Evolutionary conservation across 2,888 invertebrate species (phyloP), one percentile per base, ranked within the genome.

Genomic region (Drosophila gaucha): DNA sequence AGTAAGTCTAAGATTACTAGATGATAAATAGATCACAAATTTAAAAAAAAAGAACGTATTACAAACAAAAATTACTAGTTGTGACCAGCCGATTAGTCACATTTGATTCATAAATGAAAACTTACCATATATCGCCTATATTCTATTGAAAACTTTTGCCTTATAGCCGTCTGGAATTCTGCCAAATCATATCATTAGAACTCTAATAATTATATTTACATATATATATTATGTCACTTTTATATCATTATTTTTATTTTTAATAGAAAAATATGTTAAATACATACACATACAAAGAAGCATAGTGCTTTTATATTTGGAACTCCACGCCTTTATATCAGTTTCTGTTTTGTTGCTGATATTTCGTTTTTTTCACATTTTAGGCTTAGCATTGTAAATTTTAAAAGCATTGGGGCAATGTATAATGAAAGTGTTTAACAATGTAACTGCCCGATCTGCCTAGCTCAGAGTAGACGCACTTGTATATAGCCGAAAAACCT

Each of bases 201-300:
- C n/a, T n/a, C n/a, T n/a, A n/a, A n/a, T n/a, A n/a, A n/a, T n/a
- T n/a, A n/a, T n/a, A n/a, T n/a, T n/a, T n/a, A n/a, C n/a, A n/a
- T n/a, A n/a, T n/a, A n/a, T n/a, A n/a, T n/a, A n/a, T n/a, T 52
- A 55, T 47, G 44, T 18, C 14, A 52, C 43, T 52, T 14, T 35
- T 16, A 28, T 28, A 47, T 14, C 22, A 41, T 56, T 51, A 39
- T 14, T 18, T 57, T 73, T 67, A 52, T 74, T 73, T 69, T 60
- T 18, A 54, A 65, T 74, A 67, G 57, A 71, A 79, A 75, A 67
- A 74, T 76, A 77, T 67, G 39, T 65, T 54, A 67, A 64, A 59
- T 72, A 76, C 60, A 69, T 62, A 63, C 33, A 47, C 56, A 30
- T 58, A 28, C 41, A 36, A 50, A 14, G 20, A 44, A 44, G 18